Evolutionary conservation across 2,888 invertebrate genomes (phyloP).

Genomic region (Drosophila bunnanda): DNA sequence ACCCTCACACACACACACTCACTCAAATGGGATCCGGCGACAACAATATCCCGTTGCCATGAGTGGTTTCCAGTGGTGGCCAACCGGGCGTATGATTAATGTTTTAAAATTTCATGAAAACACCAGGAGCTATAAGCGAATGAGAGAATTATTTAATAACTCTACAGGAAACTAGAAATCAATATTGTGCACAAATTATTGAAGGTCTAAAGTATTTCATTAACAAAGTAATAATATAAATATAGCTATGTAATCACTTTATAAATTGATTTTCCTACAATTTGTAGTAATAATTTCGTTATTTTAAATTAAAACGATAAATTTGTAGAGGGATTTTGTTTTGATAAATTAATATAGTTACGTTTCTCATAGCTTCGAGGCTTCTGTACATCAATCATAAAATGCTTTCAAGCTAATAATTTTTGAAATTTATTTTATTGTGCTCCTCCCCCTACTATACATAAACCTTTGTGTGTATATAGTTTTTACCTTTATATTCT

Average conservation of each 20-base stretch:
- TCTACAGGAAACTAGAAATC: slow-evolving; percentile 1
- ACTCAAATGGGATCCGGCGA: slow-evolving; percentile 20
- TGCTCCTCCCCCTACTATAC: background rate
- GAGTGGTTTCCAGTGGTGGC: slow-evolving; percentile 2
- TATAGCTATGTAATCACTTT: background rate
- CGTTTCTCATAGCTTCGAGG: background rate
- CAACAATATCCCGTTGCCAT: background rate
- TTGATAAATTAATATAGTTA: background rate
- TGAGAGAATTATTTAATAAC: slow-evolving; percentile 2
- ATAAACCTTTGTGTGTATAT: background rate
- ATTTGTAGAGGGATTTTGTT: background rate
- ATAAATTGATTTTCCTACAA: background rate
- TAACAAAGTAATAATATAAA: background rate
- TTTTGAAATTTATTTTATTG: slow-evolving; percentile 19
- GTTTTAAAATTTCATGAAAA: slow-evolving; percentile 30
- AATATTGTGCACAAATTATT: background rate
- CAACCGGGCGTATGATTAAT: slow-evolving; percentile 38
- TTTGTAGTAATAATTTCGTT: background rate
- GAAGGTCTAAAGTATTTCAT: slow-evolving; percentile 2
- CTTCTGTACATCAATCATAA: slow-evolving; percentile 3
- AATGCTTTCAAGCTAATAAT: slow-evolving; percentile 3
- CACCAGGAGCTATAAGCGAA: background rate
- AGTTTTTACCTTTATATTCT: slow-evolving; percentile 19
- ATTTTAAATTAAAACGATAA: background rate
- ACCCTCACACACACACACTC: slow-evolving; percentile 1